Base-by-base conservation (phyloP, 2,797 vertebrate species). In the Numenius phaeopus region DNA sequence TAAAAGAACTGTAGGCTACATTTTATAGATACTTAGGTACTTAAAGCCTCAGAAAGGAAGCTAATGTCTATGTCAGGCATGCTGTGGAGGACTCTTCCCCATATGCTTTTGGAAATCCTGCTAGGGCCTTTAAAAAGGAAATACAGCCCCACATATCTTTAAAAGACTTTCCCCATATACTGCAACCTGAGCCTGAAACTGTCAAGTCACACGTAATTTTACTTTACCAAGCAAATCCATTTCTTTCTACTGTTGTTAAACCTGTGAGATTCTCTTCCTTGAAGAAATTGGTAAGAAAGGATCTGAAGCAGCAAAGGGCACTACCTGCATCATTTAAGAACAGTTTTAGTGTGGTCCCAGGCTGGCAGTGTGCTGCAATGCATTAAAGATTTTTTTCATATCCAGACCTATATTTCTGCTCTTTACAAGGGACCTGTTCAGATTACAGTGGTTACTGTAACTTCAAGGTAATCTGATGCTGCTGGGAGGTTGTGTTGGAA, bases 381-480 rank as follows among this genome's bases (percentile, higher is more conserved):
- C 62, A 83, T 95, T 88, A 95, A 96, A 81, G 84, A 72, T 52
- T 66, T 91, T 50, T 85, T 80, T 64, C 47, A 46, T 61, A 65
- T 42, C 37, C 40, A 89, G 65, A 67, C 72, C 62, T 52, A 2
- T 77, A 82, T 95, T 91, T 84, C 71, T 95, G 44, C 59, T 78
- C 50, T 78, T 50, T 75, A 66, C 64, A 89, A 67, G 70, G 66
- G 24, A 85, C 81, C 78, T 83, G 64, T 64, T 94, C 86, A 89
- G 92, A 90, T 91, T 91, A 77, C 64, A 79, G 91, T 50, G 49
- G 64, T 87, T 96, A 70, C 59, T 71, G 55, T 75, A 87, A 66
- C 90, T 89, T 80, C 82, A 92, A 17, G 78, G 86, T 90, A 96
- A 91, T 85, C 71, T 49, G 52, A 75, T 77, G 61, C 87, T 92